Evolutionary conservation across 2,113 vertebrate genomes (phyloP), one percentile per base, ranked within the genome.

Genomic region (Numida meleagris): DNA sequence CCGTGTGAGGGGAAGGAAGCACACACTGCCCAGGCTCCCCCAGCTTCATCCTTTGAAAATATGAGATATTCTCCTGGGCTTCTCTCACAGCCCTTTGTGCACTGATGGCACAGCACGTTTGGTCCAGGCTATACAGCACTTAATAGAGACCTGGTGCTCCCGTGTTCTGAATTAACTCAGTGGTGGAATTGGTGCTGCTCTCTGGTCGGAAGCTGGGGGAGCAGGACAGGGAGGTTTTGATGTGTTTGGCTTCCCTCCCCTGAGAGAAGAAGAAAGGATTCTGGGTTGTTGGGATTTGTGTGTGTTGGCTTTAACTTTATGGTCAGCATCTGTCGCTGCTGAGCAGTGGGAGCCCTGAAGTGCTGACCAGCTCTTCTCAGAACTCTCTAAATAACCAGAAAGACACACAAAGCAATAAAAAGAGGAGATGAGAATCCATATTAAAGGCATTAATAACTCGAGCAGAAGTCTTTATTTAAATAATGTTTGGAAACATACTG

Each of bases 401-500:
- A 97, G 90, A 79, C 75, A 94, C 61, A 77, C 53, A 85, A 86
- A 91, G 89, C 95, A 95, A 94, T 97, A 93, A 96, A 95, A 96
- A 90, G 91, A 73, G 75, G 76, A 38, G 73, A 90, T 61, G 90
- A 61, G 92, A 90, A 75, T 86, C 84, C 89, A 81, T 97, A 96
- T 97, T 97, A 96, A 96, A 97, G 34, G 38, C 95, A 96, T 97
- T 89, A 94, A 96, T 97, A 96, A 97, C 68, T 18, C 18, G 68
- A 93, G 74, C 73, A 81, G 86, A 91, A 91, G 45, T 83, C 80
- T 84, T 55, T 67, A 89, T 95, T 94, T 94, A 91, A 95, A 92
- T 88, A 62, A 77, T 43, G 23, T 63, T 94, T 95, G 42, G 53
- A 83, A 94, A 78, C 33, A 46, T 16, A 19, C 59, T 78, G 83